Base-by-base conservation (phyloP, 2,888 invertebrate genomes). In the Keiferia lycopersicella region DNA sequence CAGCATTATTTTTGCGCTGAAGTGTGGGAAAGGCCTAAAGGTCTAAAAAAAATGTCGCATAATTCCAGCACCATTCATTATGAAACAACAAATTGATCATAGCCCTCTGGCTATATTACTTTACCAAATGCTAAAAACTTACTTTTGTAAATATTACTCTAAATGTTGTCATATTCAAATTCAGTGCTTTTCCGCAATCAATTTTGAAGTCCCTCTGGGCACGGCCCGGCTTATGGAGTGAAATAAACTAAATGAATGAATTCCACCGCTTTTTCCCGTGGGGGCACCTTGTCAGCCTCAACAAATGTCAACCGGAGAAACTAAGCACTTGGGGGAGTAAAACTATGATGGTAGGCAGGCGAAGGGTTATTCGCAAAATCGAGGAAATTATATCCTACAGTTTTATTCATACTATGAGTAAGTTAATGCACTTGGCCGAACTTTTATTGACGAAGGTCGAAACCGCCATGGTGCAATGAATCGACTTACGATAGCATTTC, bases 171-270 rank as follows among this genome's bases (percentile, higher is more conserved):
- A 65, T 41, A 22, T 6, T 38, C 18, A 26, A 48, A 61, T 41
- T 58, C 30, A 16, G 34, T 38, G 62, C 22, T 34, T 60, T 53
- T 48, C 26, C 65, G 63, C 63, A 63, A 65, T 65, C 65, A 63
- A 63, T 65, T 65, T 57, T 30, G 11, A 38, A 22, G 57, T 26
- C 63, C 65, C 53, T 12, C 10, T 7, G 50, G 61, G 50, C 12
- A 10, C 14, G 53, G 48, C 65, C 63, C 56, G 56, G 63, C 61
- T 65, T 45, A 41, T 60, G 57, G 63, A 48, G 61, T 59, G 60
- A 63, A 65, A 65, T 63, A 63, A 65, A 65, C 61, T 58, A 65
- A 65, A 65, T 63, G 63, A 65, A 65, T 61, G 61, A 65, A 65
- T 63, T 63, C 59, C 41, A 56, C 63, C 59, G 60, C 51, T 4